Evolutionary conservation across 1,140 invertebrate species (phyloP).

Genomic region (Dolichoris vasculosae): DNA sequence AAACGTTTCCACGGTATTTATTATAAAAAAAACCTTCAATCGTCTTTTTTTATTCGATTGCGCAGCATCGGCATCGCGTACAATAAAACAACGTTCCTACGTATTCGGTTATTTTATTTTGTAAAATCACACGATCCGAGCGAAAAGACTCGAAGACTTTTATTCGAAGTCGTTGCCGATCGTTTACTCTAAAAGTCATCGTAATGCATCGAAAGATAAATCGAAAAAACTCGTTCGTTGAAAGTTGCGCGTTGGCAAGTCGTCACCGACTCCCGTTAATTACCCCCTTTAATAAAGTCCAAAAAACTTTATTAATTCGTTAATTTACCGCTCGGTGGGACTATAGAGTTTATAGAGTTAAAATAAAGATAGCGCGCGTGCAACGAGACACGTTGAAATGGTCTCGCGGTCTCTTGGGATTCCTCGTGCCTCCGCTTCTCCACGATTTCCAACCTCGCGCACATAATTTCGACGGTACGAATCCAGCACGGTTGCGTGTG

Average conservation of each 20-base stretch:
- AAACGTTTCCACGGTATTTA: too few species aligned
- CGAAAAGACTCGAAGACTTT: too few species aligned
- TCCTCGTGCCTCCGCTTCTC: background rate
- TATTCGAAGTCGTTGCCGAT: too few species aligned
- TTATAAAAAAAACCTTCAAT: too few species aligned
- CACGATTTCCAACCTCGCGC: background rate
- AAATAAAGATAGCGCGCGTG: background rate
- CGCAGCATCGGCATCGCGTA: too few species aligned
- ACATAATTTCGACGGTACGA: slow-evolving; percentile 20
- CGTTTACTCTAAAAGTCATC: background rate
- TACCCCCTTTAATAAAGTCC: background rate
- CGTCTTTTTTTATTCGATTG: background rate
- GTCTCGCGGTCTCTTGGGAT: background rate
- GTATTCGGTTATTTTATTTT: too few species aligned
- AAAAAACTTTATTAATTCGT: too few species aligned
- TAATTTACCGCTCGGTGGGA: background rate
- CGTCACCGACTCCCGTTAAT: background rate
- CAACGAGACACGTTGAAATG: background rate
- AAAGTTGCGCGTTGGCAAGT: background rate
- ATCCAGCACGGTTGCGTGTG: background rate
- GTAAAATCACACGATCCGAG: too few species aligned
- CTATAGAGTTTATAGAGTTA: background rate
- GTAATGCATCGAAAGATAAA: background rate
- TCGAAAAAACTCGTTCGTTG: background rate
- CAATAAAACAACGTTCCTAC: too few species aligned